A percentile compares a stretch with the other conserved stretches of the same genome.
These are phyloP conservation scores for Canis aureus DNA, from an alignment of 2,113 vertebrate species.

Conservation along the genomic window DNA sequence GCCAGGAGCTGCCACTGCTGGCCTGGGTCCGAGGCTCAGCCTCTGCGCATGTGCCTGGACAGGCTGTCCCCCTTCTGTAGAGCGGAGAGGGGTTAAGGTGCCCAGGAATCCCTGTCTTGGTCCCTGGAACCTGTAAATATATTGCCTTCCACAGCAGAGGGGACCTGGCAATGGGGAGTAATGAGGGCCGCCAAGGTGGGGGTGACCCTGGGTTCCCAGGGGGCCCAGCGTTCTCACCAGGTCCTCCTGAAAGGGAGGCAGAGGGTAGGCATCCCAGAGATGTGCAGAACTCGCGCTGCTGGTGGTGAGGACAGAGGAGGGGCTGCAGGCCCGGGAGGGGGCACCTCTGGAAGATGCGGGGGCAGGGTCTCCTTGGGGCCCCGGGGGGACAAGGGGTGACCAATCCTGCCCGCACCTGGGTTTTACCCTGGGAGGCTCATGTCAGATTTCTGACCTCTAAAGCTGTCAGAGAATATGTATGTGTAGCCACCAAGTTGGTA, in stretches of 20 bases:
- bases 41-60: not conserved
- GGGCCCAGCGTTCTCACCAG: fast-evolving
- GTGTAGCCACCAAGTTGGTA: not conserved
- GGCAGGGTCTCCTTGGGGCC: fast-evolving
- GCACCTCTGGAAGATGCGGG: not conserved
- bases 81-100: not conserved
- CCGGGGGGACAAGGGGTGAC: not conserved
- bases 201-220: fast-evolving
- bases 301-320: not conserved
- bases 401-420: fast-evolving
- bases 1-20: not conserved
- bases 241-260: not conserved
- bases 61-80: not conserved
- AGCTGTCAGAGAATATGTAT: not conserved
- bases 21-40: not conserved
- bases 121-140: not conserved
- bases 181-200: not conserved
- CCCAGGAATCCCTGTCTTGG: not conserved
- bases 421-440: not conserved
- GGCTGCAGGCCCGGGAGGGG: fast-evolving
- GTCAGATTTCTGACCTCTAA: not conserved
- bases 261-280: not conserved
- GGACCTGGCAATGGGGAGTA: not conserved
- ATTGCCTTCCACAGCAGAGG: not conserved
- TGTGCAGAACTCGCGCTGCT: fast-evolving